Base-by-base conservation (phyloP, 2,888 invertebrate genomes). In the Lumbricus terrestris region DNA sequence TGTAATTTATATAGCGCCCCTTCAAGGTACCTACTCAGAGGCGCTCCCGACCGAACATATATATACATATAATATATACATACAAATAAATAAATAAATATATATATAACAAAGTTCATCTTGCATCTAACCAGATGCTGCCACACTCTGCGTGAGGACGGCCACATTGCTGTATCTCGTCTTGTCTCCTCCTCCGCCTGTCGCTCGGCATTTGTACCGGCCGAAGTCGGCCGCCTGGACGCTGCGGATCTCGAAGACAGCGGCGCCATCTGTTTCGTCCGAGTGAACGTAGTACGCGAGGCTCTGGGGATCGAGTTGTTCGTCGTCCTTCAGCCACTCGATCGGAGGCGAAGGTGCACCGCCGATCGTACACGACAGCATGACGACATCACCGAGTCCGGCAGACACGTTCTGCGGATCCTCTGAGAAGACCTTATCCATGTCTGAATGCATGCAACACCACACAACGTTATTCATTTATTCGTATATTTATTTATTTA, bases 191-290 rank as follows among this genome's bases (percentile, higher is more conserved):
- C n/a, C n/a, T n/a, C 96, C 95, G 92, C 96, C 96, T 47, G 96
- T 96, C 0, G 97, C 97, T 91, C 97, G 96, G 95, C 98, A 98
- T 93, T 97, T 96, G 95, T 99, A 99, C 15, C 96, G 96, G 88
- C 97, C 98, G 37, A 97, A 96, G 95, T 99, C 98, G 90, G 96
- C 96, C 47, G 96, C 95, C 40, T 96, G 95, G 88, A 98, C 96
- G 92, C 97, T 97, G 93, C 97, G 97, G 91, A 99, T 97, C 96
- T 99, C 98, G 91, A 99, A 95, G 85, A 98, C 97, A n/a, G n/a
- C n/a, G 82, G 98, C 98, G 37, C 85, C 85, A 34, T 37, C 85
- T 16, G 29, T 18, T 16, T 85, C 85, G 20, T 35, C 37, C 93
- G 97, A 97, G 18, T 88, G 88, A 47, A 47, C 40, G 88, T 38